Conservation (phyloP, 2,888 invertebrate genomes). For the Acanthacorydalis orientalis region DNA sequence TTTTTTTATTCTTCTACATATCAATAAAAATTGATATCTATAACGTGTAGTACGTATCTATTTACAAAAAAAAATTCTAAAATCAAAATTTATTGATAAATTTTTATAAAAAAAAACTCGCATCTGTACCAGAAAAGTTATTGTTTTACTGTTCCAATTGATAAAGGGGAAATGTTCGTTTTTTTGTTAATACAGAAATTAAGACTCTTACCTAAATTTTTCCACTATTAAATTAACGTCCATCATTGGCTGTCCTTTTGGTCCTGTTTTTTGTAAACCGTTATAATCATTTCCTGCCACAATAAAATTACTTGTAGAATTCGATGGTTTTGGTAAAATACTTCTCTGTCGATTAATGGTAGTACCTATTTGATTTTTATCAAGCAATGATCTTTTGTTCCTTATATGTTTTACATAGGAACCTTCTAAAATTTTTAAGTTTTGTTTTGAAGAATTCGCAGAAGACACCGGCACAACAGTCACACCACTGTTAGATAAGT, state of each 20-base stretch:
- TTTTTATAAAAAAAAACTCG: no score
- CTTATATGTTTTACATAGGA: not conserved
- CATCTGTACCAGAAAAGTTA: no score
- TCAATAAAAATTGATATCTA: no score
- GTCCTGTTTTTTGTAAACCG: conserved; percentile 3
- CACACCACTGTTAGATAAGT: conserved; percentile 3
- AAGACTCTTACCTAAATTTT: conserved; percentile 1
- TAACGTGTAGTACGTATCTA: no score
- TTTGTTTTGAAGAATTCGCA: not conserved
- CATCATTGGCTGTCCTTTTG: conserved; percentile 36
- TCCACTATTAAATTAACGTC: conserved; percentile 68
- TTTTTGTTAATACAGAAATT: no score
- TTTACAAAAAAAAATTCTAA: no score
- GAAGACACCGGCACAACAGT: conserved; percentile 3
- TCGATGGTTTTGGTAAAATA: conserved; percentile 25
- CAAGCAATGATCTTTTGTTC: not conserved
- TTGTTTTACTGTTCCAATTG: no score
- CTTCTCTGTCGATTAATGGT: conserved; percentile 13
- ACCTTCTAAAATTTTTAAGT: not conserved
- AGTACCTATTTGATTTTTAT: not conserved
- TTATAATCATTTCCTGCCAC: not conserved
- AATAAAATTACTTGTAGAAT: not conserved
- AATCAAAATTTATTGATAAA: no score
- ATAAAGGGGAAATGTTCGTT: no score
- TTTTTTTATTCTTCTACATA: no score